Base-by-base conservation (phyloP, 2,797 vertebrate genomes). In the Acipenser ruthenus region DNA sequence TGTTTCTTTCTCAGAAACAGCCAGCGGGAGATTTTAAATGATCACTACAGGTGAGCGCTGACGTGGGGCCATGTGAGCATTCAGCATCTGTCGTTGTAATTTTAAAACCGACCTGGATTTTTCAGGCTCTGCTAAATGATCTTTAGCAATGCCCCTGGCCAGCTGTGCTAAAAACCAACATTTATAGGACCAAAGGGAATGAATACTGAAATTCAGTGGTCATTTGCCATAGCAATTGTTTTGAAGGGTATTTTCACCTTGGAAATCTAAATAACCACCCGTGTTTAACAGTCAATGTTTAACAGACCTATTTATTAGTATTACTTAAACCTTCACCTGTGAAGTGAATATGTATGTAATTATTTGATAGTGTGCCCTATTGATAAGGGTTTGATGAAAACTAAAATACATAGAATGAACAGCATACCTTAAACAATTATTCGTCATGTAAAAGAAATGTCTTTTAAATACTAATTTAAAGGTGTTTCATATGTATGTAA, bases 51-150 rank as follows among this genome's bases (percentile, higher is more conserved):
- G 66, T 6, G 58, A 71, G 63, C 6, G 69, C 71, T 67, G 74
- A 51, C 63, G 56, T 68, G 60, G 23, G 62, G 70, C 73, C 71
- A 53, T 5, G 55, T 12, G 75, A 68, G 59, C 61, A 67, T 67
- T 59, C 68, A 68, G 72, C 79, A 80, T 78, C 74, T 78, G 74
- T 72, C 64, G 60, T 8, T 70, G 68, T 79, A 80, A 81, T 81
- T 37, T 37, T 81, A 77, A 76, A 55, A 58, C 64, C 69, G 72
- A 73, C 73, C 72, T 58, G 66, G 72, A 73, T 77, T 70, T 71
- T 74, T 75, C 69, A 69, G 71, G 69, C 70, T 76, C 77, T 66
- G 67, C 73, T 74, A 70, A 81, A 72, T 56, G 69, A 72, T 67
- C 69, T 67, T 73, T 70, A 70, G 72, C 58, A 62, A 68, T 69